Evolutionary conservation across 2,797 vertebrate species (phyloP).

Genomic region (Sebastes cheni): DNA sequence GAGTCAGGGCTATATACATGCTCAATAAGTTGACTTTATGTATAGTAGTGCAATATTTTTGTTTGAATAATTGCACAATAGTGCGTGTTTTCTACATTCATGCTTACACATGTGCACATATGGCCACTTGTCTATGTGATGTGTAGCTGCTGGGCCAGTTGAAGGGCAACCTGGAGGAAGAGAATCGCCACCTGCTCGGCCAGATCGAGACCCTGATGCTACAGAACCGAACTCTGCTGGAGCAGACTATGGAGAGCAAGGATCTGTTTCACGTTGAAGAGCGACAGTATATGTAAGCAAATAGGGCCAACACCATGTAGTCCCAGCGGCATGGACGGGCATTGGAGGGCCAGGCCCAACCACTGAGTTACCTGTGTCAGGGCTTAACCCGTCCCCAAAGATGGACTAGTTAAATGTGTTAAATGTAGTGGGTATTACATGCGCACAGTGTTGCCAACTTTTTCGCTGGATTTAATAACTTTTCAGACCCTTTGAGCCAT

Average conservation of each 20-base stretch:
- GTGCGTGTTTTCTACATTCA: not conserved
- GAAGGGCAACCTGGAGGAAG: slow-evolving; percentile 98
- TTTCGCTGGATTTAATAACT: too few species aligned
- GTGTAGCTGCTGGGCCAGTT: slow-evolving; percentile 92
- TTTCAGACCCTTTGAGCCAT: too few species aligned
- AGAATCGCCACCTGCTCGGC: slow-evolving; percentile 94
- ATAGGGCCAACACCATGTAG: not conserved
- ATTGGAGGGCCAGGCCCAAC: too few species aligned
- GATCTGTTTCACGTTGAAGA: slow-evolving; percentile 98
- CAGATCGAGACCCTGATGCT: slow-evolving; percentile 98
- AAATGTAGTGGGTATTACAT: too few species aligned
- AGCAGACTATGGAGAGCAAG: slow-evolving; percentile 99
- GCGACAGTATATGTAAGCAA: slow-evolving; percentile 94
- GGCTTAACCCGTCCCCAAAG: too few species aligned
- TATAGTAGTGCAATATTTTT: not conserved
- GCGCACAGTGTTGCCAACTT: too few species aligned
- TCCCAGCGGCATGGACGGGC: too few species aligned
- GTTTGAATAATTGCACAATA: not conserved
- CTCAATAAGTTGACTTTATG: not conserved
- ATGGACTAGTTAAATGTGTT: too few species aligned
- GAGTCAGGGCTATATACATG: not conserved
- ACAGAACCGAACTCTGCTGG: slow-evolving; percentile 94
- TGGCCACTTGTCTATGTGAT: not conserved
- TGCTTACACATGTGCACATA: not conserved
- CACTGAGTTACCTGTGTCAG: too few species aligned